Evolutionary conservation across 2,888 invertebrate genomes (phyloP), one percentile per base, ranked within the genome.

Genomic region (Achlya flavicornis): DNA sequence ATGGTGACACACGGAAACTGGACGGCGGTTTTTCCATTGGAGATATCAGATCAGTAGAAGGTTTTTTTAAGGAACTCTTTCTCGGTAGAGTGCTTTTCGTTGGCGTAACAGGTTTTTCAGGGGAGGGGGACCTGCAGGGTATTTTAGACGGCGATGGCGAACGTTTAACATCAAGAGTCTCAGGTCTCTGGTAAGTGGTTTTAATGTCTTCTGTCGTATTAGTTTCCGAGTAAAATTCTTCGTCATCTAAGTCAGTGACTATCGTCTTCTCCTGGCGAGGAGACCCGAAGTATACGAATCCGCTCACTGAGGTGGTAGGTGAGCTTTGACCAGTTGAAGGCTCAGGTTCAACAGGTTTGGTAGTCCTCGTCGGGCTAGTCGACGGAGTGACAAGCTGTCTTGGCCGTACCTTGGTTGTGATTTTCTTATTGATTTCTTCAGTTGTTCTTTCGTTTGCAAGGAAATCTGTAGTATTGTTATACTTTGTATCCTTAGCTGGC

Each of bases 241-340:
- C 79, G 35, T 89, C 89, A 72, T 93, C 90, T 35, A 92, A 79
- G 71, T 93, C 91, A 35, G 90, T 91, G 5, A 91, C 81, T 63
- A 89, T 73, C 38, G 83, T 79, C 53, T 77, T 83, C 10, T 90
- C 84, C 57, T 74, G 71, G 43, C 69, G 76, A 32, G 91, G 88
- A 62, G 91, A 89, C 61, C 90, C 82, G 66, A 87, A 92, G 68
- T 93, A 93, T 41, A 92, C 80, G 74, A 95, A 94, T 59, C 95
- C 95, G 79, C 95, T 95, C 0, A 94, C 94, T 33, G 92, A 93
- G 63, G 94, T 94, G 57, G 95, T 95, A 1, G 95, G 95, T 61
- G 94, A 94, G 66, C 91, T 92, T 78, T 94, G 91, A 43, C 89
- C 92, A 41, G 91, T 92, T 2, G 92, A 92, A 16, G 89, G 85